Base-by-base conservation (phyloP, 2,113 vertebrate genomes). In the Poecile atricapillus region DNA sequence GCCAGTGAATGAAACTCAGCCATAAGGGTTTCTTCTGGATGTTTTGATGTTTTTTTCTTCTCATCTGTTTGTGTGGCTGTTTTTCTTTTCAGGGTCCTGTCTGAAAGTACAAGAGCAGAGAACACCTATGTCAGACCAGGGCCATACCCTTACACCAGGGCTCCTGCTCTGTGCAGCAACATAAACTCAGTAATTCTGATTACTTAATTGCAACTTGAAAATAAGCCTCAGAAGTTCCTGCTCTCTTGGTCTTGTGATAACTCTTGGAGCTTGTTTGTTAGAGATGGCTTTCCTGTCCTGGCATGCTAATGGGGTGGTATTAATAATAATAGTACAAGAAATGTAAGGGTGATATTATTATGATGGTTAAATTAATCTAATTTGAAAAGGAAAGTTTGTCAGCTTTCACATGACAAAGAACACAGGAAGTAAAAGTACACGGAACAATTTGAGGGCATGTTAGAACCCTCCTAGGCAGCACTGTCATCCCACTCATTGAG, bases 321-420 rank as follows among this genome's bases (percentile, higher is more conserved):
- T 90, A 91, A 60, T 74, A 81, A 52, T 27, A 89, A 52, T 28
- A 69, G 37, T 19, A 44, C 9, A 49, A 89, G 47, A 71, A 85
- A 93, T 49, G 56, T 85, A 86, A 62, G 28, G 20, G 13, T 50
- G 81, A 85, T 95, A 89, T 90, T 96, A 83, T 96, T 97, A 95
- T 95, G 90, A 80, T 17, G 80, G 87, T 90, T 97, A 95, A 97
- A 93, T 95, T 97, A 94, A 96, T 89, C 76, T 95, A 79, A 92
- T 95, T 96, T 94, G 77, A 96, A 96, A 95, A 95, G 52, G 78
- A 94, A 94, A 97, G 65, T 87, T 95, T 98, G 95, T 97, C 96
- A 97, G 70, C 58, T 96, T 96, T 95, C 80, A 93, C 60, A 70
- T 63, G 86, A 93, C 50, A 90, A 97, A 94, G 88, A 97, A 90